Evolutionary conservation across 2,113 vertebrate species (phyloP).

Genomic region (Tiliqua scincoides): DNA sequence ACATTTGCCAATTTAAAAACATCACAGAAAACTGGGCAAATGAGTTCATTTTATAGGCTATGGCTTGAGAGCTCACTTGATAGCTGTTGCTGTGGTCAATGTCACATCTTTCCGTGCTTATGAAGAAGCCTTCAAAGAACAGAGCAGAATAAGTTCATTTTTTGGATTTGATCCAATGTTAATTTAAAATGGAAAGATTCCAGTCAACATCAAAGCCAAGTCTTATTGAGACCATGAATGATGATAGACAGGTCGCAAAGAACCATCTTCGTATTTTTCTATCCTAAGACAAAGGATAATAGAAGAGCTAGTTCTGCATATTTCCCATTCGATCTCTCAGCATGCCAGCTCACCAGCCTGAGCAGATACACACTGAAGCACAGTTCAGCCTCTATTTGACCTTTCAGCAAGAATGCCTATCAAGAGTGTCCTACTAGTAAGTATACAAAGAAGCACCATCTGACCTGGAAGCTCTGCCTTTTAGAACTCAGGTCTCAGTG

Average conservation of each 20-base stretch:
- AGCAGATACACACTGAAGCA: background rate
- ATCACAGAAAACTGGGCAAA: constrained; percentile 26
- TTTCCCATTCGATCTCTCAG: constrained; percentile 6
- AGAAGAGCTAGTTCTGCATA: constrained; percentile 12
- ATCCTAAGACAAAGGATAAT: constrained; percentile 21
- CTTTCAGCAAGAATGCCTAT: background rate
- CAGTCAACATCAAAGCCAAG: constrained; percentile 26
- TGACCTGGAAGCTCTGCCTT: background rate
- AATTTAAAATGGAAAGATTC: constrained; percentile 36
- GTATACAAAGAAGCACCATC: no score
- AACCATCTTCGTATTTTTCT: constrained; percentile 11
- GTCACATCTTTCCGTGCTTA: constrained; percentile 25
- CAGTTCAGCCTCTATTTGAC: background rate
- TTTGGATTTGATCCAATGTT: constrained; percentile 23
- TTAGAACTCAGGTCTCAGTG: background rate
- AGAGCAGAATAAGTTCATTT: background rate
- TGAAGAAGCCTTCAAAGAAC: constrained; percentile 30
- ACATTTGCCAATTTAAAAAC: constrained; percentile 3
- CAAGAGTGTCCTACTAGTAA: background rate
- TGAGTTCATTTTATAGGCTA: constrained; percentile 7
- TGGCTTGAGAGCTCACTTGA: constrained; percentile 3
- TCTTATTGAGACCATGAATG: constrained; percentile 22
- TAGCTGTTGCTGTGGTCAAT: constrained; percentile 16
- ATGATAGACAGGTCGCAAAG: constrained; percentile 17
- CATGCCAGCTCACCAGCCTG: background rate